Conservation (phyloP, 2,888 invertebrate genomes). For the Nemurella pictetii region DNA sequence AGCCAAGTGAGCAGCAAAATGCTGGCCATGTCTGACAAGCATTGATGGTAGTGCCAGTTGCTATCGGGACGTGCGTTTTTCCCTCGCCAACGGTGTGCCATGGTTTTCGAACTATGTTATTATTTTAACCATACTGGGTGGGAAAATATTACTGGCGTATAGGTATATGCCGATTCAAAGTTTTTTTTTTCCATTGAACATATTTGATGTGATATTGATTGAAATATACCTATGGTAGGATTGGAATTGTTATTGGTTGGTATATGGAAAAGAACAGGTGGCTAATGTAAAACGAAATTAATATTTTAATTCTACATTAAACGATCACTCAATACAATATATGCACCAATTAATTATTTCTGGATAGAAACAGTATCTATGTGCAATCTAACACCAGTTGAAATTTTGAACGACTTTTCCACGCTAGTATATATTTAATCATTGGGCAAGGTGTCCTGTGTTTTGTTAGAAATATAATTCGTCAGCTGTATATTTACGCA, state of each 20-base stretch:
- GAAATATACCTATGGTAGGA: neutral
- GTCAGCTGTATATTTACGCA: neutral
- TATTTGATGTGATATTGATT: conserved; percentile 17
- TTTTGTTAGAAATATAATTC: neutral
- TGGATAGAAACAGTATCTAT: neutral
- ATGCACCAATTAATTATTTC: neutral
- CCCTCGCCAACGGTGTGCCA: neutral
- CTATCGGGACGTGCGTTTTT: too few species aligned
- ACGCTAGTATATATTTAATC: neutral
- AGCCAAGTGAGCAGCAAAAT: neutral
- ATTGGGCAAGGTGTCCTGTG: neutral
- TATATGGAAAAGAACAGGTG: neutral
- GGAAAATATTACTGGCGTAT: neutral
- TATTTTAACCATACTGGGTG: neutral
- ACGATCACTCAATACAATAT: neutral
- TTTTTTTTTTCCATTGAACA: neutral
- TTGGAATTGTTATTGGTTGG: neutral
- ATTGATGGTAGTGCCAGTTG: too few species aligned
- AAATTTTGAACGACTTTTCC: neutral
- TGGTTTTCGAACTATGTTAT: neutral
- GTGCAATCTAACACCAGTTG: neutral
- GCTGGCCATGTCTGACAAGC: too few species aligned
- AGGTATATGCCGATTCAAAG: neutral
- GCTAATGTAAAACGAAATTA: neutral
- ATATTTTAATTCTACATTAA: neutral